Evolutionary conservation across 2,888 invertebrate genomes (phyloP).

Genomic region (Cerastis leucographa): DNA sequence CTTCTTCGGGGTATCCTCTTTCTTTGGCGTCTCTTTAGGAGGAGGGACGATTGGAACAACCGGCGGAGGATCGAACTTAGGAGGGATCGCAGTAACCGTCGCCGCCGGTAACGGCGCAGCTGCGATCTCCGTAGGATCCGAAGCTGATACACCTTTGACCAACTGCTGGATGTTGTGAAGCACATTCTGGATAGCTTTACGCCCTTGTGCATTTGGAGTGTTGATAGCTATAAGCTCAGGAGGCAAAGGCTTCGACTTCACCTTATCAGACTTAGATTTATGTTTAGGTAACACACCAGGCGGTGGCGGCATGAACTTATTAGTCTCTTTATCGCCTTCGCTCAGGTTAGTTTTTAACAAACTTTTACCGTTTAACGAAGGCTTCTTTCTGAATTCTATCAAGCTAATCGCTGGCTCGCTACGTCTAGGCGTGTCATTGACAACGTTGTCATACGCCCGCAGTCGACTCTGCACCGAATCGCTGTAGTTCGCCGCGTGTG

Average conservation of each 20-base stretch:
- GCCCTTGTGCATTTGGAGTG: conserved; percentile 85
- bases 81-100: conserved; percentile 63
- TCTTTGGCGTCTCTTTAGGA: conserved; percentile 73
- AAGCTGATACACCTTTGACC: conserved; percentile 86
- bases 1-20: conserved; percentile 83
- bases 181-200: conserved; percentile 87
- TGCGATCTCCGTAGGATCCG: conserved; percentile 86
- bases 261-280: conserved; percentile 78
- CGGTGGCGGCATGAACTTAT: conserved; percentile 83
- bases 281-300: conserved; percentile 76
- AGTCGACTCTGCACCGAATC: conserved; percentile 95
- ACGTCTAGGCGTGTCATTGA: conserved; percentile 78
- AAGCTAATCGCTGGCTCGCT: conserved; percentile 81
- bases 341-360: conserved; percentile 84
- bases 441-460: conserved; percentile 93
- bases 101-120: conserved; percentile 80
- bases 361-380: conserved; percentile 85
- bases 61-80: conserved; percentile 75
- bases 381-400: conserved; percentile 87
- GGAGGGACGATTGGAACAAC: conserved; percentile 27
- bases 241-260: conserved; percentile 85
- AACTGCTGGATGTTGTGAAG: conserved; percentile 88
- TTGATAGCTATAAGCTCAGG: conserved; percentile 91
- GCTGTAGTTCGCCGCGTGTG: conserved; percentile 94
- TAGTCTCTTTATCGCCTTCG: conserved; percentile 78